These are phyloP conservation scores for Ophioninae sp. DNA, from an alignment of 2,888 invertebrate species.

Conservation along the genomic window DNA sequence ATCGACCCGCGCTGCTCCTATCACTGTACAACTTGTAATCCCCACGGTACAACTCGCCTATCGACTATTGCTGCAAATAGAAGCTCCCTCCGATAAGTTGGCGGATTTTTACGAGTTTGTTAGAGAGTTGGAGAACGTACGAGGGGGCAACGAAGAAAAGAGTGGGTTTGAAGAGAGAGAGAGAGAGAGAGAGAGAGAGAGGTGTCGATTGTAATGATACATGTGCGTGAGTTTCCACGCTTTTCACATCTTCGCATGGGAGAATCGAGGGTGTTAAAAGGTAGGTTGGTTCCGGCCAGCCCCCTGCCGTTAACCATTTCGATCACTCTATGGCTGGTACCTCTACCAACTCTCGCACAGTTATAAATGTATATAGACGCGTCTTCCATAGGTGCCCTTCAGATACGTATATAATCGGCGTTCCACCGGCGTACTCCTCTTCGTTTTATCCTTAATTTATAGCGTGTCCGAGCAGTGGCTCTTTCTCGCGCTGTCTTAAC, in stretches of 20 bases:
- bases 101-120: slow-evolving; percentile 28
- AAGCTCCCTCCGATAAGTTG: slow-evolving; percentile 28
- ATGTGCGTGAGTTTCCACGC: slow-evolving; percentile 75
- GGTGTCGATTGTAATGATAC: slow-evolving; percentile 77
- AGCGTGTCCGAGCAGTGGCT: slow-evolving; percentile 67
- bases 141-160: slow-evolving; percentile 11
- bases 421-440: slow-evolving; percentile 67
- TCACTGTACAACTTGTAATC: slow-evolving; percentile 4
- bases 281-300: slow-evolving; percentile 80
- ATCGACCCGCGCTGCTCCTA: slow-evolving; percentile 20
- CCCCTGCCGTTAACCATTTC: slow-evolving; percentile 78
- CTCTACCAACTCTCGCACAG: slow-evolving; percentile 34
- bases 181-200: slow-evolving; percentile 42
- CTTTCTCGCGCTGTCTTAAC: slow-evolving; percentile 73
- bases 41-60: background rate
- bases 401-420: slow-evolving; percentile 33
- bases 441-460: slow-evolving; percentile 79
- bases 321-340: slow-evolving; percentile 72
- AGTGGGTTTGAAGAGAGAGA: background rate
- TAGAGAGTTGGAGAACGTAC: slow-evolving; percentile 38
- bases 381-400: slow-evolving; percentile 25
- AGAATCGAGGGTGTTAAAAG: slow-evolving; percentile 78
- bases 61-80: slow-evolving; percentile 23
- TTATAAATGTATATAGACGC: background rate
- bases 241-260: slow-evolving; percentile 68